Evolutionary conservation across 2,888 invertebrate genomes (phyloP), one percentile per base, ranked within the genome.

Genomic region (Siphlonurus alternatus): DNA sequence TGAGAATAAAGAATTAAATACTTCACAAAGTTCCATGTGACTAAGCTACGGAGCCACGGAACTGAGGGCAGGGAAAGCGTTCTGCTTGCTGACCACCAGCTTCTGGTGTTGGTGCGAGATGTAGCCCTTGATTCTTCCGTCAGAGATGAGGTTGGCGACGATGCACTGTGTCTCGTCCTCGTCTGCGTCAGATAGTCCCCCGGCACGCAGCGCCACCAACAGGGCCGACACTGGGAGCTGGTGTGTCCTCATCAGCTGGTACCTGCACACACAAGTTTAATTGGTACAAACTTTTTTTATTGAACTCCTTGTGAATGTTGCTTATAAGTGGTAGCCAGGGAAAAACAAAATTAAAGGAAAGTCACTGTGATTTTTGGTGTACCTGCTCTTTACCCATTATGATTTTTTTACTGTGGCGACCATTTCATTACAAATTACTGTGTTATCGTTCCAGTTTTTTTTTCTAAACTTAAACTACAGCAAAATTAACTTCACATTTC

Each of bases 81-180:
- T 94, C 74, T 93, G 90, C 75, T 99, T 99, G 71, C 96, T 96
- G 60, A 99, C 90, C 61, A 99, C 98, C 65, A 99, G 83, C 77
- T 96, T 97, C 74, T 95, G 89, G 76, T 99, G 97, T 70, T 93
- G 91, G 77, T 94, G 89, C 0, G 97, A 96, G 72, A 99, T 94
- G 76, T 99, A 99, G 0, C 99, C 98, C 75, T 97, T 97, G 70
- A 99, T 93, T 79, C 94, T 96, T 23, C 93, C 93, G 76, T 96
- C 95, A 73, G 85, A 93, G 71, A 99, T 98, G 64, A 99, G 82
- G 79, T 97, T 98, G 1, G 96, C 94, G 2, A 98, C 85, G 71
- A 98, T 91, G 76, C 98, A 98, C 71, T 95, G 91, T 0, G 95
- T 92, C 76, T 98, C 97, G 74, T 96, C 96, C 69, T 89, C 81